phyloP scores from a whole-genome alignment of 2,113 vertebrate genomes.

The Nibea coibor region DNA sequence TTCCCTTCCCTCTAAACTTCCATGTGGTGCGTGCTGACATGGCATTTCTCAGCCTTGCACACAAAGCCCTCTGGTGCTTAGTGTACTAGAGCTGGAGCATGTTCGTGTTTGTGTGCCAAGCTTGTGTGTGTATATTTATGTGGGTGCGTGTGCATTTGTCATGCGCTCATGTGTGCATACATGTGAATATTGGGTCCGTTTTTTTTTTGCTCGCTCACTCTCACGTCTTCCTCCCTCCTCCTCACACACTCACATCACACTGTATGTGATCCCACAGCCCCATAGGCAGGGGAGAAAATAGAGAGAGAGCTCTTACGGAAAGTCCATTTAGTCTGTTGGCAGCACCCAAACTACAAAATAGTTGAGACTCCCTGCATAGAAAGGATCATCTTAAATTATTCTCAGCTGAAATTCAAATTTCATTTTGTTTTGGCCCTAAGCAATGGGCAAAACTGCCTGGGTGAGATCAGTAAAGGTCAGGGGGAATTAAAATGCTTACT shows the following conservation, averaged over 20 bases:
- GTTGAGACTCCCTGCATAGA: constrained; percentile 37
- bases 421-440: constrained; percentile 79
- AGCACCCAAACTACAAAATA: constrained; percentile 54
- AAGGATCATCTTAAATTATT: constrained; percentile 73
- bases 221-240: constrained; percentile 6
- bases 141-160: constrained; percentile 13
- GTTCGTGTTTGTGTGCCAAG: constrained; percentile 37
- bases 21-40: constrained; percentile 75
- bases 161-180: constrained; percentile 38
- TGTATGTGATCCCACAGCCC: constrained; percentile 57
- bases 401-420: constrained; percentile 75
- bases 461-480: constrained; percentile 79
- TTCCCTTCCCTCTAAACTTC: constrained; percentile 69
- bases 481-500: constrained; percentile 79
- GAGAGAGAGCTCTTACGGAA: constrained; percentile 40
- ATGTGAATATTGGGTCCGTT: constrained; percentile 35
- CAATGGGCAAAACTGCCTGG: constrained; percentile 67
- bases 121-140: background rate
- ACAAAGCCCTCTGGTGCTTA: constrained; percentile 76
- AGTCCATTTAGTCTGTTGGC: constrained; percentile 55
- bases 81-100: constrained; percentile 58
- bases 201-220: constrained; percentile 23
- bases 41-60: constrained; percentile 71
- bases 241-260: constrained; percentile 30
- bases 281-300: constrained; percentile 32